Base-by-base conservation (phyloP, 1,140 invertebrate species). In the Pollicipes pollicipes region DNA sequence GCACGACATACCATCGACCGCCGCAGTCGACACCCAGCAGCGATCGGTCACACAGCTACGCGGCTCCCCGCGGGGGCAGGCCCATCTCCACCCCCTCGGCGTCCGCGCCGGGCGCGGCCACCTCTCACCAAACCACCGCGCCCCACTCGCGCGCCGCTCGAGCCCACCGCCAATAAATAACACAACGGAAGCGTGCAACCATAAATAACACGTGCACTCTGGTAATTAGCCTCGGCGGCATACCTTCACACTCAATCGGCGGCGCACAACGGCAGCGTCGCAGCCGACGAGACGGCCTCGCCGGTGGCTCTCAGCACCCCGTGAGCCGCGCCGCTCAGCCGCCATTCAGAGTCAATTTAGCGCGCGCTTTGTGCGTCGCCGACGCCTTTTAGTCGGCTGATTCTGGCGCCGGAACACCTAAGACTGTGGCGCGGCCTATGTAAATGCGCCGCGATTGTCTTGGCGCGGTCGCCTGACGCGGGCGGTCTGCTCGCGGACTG, bases 401-500 rank as follows among this genome's bases (percentile, higher is more conserved):
- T 35, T 16, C 32, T 16, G 32, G 32, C 4, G 32, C 32, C 4
- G 45, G 45, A 21, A 58, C 45, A 58, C 45, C 45, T 58, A 10
- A 24, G 10, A 58, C 45, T 58, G 45, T 21, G 45, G 45, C 45
- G 2, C 13, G 4, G 13, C 24, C 45, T 24, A 72, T 37, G 58
- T 26, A 72, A 58, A 72, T 70, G 71, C 66, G 67, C 45, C 30
- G 29, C 69, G 66, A 72, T 72, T 70, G 70, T 69, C 68, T 72
- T 72, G 68, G n/a, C 68, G 24, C 4, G 26, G 45, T 35, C 10
- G n/a, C n/a, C n/a, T n/a, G n/a, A n/a, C n/a, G n/a, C n/a, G n/a
- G n/a, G n/a, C n/a, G n/a, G n/a, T n/a, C n/a, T n/a, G n/a, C n/a
- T n/a, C n/a, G n/a, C n/a, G n/a, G n/a, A n/a, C n/a, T n/a, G n/a